Conservation (phyloP, 2,113 vertebrate genomes). For the Charadrius vociferus region DNA sequence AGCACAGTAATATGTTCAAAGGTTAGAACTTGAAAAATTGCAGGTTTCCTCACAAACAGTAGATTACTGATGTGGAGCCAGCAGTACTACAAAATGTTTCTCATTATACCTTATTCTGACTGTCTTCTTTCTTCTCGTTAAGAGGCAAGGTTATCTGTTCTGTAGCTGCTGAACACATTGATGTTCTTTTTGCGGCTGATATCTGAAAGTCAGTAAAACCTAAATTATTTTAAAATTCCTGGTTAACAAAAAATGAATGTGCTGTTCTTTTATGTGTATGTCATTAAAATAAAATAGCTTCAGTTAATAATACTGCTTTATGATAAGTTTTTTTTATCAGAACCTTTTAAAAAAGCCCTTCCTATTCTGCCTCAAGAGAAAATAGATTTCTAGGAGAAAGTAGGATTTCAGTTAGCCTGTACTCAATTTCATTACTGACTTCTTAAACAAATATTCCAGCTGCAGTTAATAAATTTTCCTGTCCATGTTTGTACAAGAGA, state of each 20-base stretch:
- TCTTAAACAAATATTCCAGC: background rate
- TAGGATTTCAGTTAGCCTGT: background rate
- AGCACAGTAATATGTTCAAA: background rate
- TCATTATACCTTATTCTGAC: background rate
- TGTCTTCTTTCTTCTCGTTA: background rate
- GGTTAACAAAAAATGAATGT: background rate
- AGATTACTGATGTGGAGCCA: background rate
- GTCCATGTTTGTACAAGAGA: background rate
- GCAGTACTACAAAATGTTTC: background rate
- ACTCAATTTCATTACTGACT: background rate
- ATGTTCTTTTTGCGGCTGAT: background rate
- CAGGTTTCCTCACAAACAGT: background rate
- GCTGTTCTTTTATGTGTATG: background rate
- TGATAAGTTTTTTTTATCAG: background rate
- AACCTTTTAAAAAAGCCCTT: background rate
- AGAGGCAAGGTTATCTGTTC: background rate
- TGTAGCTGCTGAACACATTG: background rate
- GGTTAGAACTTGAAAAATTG: background rate
- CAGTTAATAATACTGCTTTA: background rate
- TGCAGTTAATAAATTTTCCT: background rate
- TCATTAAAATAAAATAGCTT: background rate
- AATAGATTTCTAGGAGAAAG: background rate
- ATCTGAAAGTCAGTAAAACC: background rate
- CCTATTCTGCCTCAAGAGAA: background rate
- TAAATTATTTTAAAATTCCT: background rate